These are phyloP conservation scores for Meiosimyza decipiens DNA, from an alignment of 2,888 invertebrate genomes.

Conservation along the genomic window DNA sequence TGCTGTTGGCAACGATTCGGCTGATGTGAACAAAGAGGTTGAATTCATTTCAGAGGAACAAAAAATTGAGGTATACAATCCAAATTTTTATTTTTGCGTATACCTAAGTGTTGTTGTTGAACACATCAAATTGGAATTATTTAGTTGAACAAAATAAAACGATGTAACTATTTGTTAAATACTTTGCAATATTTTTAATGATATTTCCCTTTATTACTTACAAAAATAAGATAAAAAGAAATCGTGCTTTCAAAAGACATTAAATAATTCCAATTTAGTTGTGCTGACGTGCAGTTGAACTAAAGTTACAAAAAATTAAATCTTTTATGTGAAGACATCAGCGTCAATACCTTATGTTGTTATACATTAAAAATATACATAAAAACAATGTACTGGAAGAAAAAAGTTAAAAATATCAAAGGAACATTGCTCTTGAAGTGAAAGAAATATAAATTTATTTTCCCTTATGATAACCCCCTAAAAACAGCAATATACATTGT, in stretches of 20 bases:
- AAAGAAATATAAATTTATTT: background rate
- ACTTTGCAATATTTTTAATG: background rate
- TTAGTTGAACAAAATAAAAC: slow-evolving; percentile 19
- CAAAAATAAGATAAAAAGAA: background rate
- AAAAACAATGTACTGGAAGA: slow-evolving; percentile 9
- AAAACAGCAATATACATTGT: background rate
- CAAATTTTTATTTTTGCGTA: slow-evolving; percentile 12
- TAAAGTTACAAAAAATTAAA: slow-evolving; percentile 36
- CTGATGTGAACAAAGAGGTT: slow-evolving; percentile 73
- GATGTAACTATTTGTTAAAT: slow-evolving; percentile 3
- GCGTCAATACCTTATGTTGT: slow-evolving; percentile 52
- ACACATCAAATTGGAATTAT: slow-evolving; percentile 48
- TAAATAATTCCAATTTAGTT: slow-evolving; percentile 47
- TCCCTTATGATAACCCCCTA: too few relatives aligned
- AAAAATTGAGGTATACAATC: slow-evolving; percentile 63
- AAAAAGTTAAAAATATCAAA: slow-evolving; percentile 24
- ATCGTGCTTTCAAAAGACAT: slow-evolving; percentile 23
- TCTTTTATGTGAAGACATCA: slow-evolving; percentile 38
- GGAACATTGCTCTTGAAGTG: background rate
- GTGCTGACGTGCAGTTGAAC: slow-evolving; percentile 59
- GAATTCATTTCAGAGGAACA: slow-evolving; percentile 74
- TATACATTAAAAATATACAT: slow-evolving; percentile 47
- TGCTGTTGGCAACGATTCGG: slow-evolving; percentile 54
- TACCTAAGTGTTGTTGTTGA: slow-evolving; percentile 35
- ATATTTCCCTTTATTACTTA: background rate